A percentile compares a stretch with the other conserved stretches of the same genome.
Evolutionary conservation across 2,797 vertebrate species (phyloP).

Genomic region (Myripristis murdjan): DNA sequence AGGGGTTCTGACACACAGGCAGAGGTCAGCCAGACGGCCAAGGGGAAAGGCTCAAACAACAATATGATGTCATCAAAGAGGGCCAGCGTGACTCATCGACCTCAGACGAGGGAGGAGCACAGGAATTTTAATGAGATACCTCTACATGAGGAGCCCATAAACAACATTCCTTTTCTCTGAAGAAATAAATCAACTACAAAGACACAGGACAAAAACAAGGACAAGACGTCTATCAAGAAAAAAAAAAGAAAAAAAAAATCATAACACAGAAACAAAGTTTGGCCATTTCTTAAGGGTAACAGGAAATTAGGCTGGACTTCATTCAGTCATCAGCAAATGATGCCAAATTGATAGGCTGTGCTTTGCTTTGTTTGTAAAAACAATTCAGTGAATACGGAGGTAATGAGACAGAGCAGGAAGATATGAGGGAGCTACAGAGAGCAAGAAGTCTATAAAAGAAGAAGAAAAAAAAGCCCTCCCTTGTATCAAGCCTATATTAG

Average conservation of each 20-base stretch:
- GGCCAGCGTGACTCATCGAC: constrained; percentile 80
- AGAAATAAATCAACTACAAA: constrained; percentile 52
- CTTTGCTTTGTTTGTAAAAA: constrained; percentile 35
- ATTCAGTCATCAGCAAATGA: constrained; percentile 38
- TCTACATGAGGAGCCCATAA: constrained; percentile 69
- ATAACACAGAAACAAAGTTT: constrained; percentile 34
- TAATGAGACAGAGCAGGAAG: constrained; percentile 33
- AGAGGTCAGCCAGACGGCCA: constrained; percentile 79
- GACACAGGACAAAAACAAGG: constrained; percentile 36
- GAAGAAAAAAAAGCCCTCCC: constrained; percentile 15
- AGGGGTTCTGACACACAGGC: constrained; percentile 75
- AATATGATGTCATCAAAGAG: constrained; percentile 86
- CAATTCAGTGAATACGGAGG: constrained; percentile 26
- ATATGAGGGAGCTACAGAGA: constrained; percentile 21
- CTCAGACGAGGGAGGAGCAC: constrained; percentile 72
- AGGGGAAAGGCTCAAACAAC: constrained; percentile 73
- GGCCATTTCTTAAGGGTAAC: not conserved
- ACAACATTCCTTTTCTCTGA: constrained; percentile 61
- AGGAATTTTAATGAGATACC: constrained; percentile 79
- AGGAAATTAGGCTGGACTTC: constrained; percentile 23
- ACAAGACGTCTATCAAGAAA: constrained; percentile 23
- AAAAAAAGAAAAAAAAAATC: constrained; percentile 27
- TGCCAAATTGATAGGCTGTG: constrained; percentile 18
- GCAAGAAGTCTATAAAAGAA: constrained; percentile 32
- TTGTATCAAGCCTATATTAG: constrained; percentile 47